Percentiles rank a stretch among this genome's conserved stretches.
Conservation (phyloP, 92 coral and sea anemone genomes). For the Phymanthus crucifer region DNA sequence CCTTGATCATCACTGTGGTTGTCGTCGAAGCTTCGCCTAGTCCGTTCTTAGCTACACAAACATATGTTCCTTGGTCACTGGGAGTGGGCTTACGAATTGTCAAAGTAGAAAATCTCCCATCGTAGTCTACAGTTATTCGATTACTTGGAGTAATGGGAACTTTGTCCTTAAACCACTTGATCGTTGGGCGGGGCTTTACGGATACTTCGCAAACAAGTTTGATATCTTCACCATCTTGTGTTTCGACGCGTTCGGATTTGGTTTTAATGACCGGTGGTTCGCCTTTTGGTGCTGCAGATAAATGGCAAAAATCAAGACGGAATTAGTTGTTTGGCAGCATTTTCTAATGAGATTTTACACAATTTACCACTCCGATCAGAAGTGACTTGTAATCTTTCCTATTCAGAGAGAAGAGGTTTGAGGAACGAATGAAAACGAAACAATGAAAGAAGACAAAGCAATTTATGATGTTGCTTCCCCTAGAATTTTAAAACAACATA, state of each 20-base stretch:
- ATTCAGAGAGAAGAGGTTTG: neutral
- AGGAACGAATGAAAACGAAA: neutral
- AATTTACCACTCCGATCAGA: no score
- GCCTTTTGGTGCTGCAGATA: slow-evolving; percentile 29
- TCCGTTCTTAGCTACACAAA: slow-evolving; percentile 74
- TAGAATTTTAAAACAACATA: neutral
- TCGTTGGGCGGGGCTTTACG: slow-evolving; percentile 79
- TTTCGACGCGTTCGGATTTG: slow-evolving; percentile 56
- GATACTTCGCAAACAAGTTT: slow-evolving; percentile 85
- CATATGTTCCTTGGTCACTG: slow-evolving; percentile 81
- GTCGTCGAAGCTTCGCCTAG: slow-evolving; percentile 78
- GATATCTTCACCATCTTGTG: slow-evolving; percentile 62
- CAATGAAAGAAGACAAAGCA: neutral
- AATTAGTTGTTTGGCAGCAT: neutral
- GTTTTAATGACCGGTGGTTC: slow-evolving; percentile 57
- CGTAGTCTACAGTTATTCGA: slow-evolving; percentile 52
- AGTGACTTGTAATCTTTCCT: neutral
- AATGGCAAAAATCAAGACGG: neutral
- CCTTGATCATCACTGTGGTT: slow-evolving; percentile 61
- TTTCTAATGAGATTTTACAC: neutral
- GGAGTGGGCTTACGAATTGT: slow-evolving; percentile 54
- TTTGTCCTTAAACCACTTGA: slow-evolving; percentile 83
- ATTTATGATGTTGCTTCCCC: no score
- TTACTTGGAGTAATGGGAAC: slow-evolving; percentile 48
- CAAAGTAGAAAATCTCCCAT: slow-evolving; percentile 79